Evolutionary conservation across 1,140 invertebrate species (phyloP).

Genomic region (Dreissena rostriformis): DNA sequence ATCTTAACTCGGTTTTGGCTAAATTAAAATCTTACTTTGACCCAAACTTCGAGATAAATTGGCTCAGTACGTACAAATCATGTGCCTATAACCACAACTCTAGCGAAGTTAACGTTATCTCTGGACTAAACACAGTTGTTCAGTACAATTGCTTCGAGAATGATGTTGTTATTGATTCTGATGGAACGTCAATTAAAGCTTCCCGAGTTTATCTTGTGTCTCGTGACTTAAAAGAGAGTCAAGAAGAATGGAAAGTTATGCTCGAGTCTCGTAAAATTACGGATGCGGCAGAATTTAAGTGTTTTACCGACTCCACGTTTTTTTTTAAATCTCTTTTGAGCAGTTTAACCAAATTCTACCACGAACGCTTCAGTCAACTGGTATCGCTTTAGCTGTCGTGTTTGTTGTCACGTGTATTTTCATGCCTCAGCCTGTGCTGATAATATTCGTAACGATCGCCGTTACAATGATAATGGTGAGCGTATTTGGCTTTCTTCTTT

Average conservation of each 20-base stretch:
- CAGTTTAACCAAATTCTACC: constrained; percentile 96
- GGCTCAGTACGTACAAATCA: constrained; percentile 45
- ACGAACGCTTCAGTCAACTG: constrained; percentile 95
- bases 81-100: constrained; percentile 19
- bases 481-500: constrained; percentile 97
- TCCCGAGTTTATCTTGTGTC: constrained; percentile 67
- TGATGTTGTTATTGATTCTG: constrained; percentile 92
- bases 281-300: constrained; percentile 58
- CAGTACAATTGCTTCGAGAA: constrained; percentile 83
- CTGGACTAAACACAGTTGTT: constrained; percentile 74
- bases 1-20: constrained; percentile 38
- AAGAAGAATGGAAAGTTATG: constrained; percentile 66
- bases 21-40: constrained; percentile 33
- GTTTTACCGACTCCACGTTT: constrained; percentile 63
- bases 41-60: constrained; percentile 42
- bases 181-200: constrained; percentile 89
- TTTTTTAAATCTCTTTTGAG: constrained; percentile 73
- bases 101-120: constrained; percentile 29
- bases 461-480: constrained; percentile 97
- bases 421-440: constrained; percentile 96
- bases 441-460: constrained; percentile 96
- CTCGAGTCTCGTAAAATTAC: constrained; percentile 64
- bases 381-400: constrained; percentile 95
- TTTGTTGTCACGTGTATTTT: constrained; percentile 97
- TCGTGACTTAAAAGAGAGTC: constrained; percentile 50